Evolutionary conservation across 2,797 vertebrate species (phyloP), one percentile per base, ranked within the genome.

Genomic region (Neopelma chrysocephalum): DNA sequence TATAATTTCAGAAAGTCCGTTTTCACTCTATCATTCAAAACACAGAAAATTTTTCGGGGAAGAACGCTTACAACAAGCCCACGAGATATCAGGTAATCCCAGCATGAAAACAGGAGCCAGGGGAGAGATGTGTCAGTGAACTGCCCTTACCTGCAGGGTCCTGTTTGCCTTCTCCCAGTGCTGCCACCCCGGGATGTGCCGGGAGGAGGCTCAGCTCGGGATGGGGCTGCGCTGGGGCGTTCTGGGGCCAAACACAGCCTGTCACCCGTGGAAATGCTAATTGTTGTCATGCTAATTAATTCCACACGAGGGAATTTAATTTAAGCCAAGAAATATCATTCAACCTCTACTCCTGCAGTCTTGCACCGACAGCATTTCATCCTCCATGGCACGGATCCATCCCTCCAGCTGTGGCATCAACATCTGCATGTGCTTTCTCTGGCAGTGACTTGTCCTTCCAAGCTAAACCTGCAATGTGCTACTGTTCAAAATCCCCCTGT

Each of bases 41-140:
- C 40, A 97, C 98, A 91, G 99, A 99, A 51, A 98, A 98, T 78
- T 98, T 98, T 97, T 97, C 98, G 23, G 96, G 98, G 83, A 99
- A 98, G 96, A 99, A 99, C 32, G 97, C 98, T 64, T 98, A 98
- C 95, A 99, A 98, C 97, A 98, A 99, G 95, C 99, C 99, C 34
- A 99, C 99, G 15, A 98, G 99, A 98, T 99, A 99, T 70, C 98
- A 99, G 99, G 99, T 99, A 98, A 97, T 42, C 43, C 10, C 36
- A 57, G 61, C 81, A 77, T 3, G 89, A 65, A 31, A 36, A 36
- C 58, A 34, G 61, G 89, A 90, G 42, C 60, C 57, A 50, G 78
- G 79, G 75, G 13, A 78, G 43, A 82, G 90, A 22, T 38, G 12
- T 70, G 38, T 6, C 42, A 21, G 53, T 2, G 54, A 62, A 18